Percentiles rank a stretch among this genome's conserved stretches.
Evolutionary conservation across 2,113 vertebrate species (phyloP).

Genomic region (Garra rufa): DNA sequence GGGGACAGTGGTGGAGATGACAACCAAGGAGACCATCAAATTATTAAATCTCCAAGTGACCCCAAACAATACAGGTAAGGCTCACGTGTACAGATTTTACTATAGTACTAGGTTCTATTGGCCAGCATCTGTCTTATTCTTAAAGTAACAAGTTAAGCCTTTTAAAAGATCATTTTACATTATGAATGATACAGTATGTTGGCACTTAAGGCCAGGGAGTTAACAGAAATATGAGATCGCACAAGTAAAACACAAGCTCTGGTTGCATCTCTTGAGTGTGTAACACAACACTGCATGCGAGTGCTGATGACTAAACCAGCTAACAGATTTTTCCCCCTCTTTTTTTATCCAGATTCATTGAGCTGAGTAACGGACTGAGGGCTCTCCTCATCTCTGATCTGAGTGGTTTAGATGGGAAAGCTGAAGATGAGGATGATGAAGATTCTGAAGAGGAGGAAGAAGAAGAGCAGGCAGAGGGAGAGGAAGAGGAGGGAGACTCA

Average conservation of each 20-base stretch:
- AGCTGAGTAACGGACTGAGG: slow-evolving; percentile 86
- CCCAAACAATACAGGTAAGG: slow-evolving; percentile 93
- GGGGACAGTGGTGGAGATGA: slow-evolving; percentile 57
- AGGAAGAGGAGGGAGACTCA: slow-evolving; percentile 78
- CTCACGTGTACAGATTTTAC: background rate
- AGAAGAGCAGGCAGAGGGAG: slow-evolving; percentile 67
- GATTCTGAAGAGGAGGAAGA: slow-evolving; percentile 71
- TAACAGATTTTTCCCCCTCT: background rate
- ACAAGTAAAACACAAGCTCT: slow-evolving; percentile 22
- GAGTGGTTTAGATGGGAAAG: slow-evolving; percentile 72
- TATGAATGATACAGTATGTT: background rate
- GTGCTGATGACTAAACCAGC: background rate
- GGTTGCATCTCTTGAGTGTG: slow-evolving; percentile 27
- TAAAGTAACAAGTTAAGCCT: background rate
- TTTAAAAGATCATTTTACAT: slow-evolving; percentile 26
- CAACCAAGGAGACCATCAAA: slow-evolving; percentile 81
- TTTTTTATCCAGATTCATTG: slow-evolving; percentile 80
- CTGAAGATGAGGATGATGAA: slow-evolving; percentile 53
- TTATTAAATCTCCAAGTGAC: slow-evolving; percentile 94
- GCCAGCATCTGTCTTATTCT: background rate
- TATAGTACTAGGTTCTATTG: background rate
- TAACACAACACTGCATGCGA: slow-evolving; percentile 12
- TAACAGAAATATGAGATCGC: slow-evolving; percentile 5
- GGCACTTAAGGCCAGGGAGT: background rate
- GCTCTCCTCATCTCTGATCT: slow-evolving; percentile 94